A percentile compares a stretch with the other conserved stretches of the same genome.
Evolutionary conservation across 2,797 vertebrate species (phyloP).

Genomic region (Lithobates sylvaticus): DNA sequence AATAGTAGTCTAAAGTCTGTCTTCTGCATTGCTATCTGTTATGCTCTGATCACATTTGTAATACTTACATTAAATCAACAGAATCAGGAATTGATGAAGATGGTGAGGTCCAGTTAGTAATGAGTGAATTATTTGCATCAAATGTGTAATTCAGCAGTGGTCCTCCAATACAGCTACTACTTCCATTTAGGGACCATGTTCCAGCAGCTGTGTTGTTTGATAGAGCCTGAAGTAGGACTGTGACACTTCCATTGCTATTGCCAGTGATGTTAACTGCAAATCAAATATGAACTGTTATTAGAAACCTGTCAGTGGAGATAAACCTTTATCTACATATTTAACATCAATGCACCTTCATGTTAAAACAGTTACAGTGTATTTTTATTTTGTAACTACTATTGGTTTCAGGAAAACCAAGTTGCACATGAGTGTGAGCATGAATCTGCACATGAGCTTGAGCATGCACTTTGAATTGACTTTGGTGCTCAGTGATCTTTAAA

Average conservation of each 20-base stretch:
- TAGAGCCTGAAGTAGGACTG: background rate
- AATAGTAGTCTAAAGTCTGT: background rate
- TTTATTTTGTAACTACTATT: too few relatives aligned
- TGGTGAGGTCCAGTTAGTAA: conserved; percentile 9
- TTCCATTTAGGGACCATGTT: background rate
- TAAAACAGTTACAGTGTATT: too few relatives aligned
- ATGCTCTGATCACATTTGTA: background rate
- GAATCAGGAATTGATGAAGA: background rate
- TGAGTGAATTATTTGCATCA: background rate
- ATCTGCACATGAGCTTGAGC: too few relatives aligned
- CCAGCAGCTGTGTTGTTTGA: background rate
- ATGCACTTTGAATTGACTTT: too few relatives aligned
- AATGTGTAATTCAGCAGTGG: background rate
- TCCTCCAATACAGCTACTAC: background rate
- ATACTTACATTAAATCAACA: background rate
- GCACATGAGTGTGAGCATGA: too few relatives aligned
- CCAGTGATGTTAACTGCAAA: background rate
- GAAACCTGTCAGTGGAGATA: background rate
- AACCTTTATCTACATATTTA: background rate
- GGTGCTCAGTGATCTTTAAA: too few relatives aligned
- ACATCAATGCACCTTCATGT: too few relatives aligned
- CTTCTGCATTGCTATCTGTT: background rate
- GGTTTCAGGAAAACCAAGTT: too few relatives aligned
- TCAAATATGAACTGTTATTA: background rate
- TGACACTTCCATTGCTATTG: background rate